Base-by-base conservation (phyloP, 1,140 invertebrate genomes). In the Drosophila guanche region DNA sequence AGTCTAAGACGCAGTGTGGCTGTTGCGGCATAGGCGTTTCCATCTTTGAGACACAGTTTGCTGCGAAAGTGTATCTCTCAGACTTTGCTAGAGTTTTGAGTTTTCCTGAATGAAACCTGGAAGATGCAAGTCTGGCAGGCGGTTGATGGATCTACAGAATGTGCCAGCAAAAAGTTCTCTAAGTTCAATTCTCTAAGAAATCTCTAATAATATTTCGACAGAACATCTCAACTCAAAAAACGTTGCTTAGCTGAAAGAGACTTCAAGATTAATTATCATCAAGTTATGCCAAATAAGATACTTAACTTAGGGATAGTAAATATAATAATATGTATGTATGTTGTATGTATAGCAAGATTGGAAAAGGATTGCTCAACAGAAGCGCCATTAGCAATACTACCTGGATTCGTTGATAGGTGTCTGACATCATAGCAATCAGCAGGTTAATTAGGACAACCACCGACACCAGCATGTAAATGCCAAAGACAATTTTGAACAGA, bases 361-460 rank as follows among this genome's bases (percentile, higher is more conserved):
- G 51, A 41, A 37, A 37, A 37, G 42, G 54, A 55, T 66, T 29
- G 42, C 43, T 41, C 37, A 43, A 61, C 57, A 33, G 23, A 86
- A 86, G 83, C 81, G 77, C 73, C 51, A 61, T 85, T 81, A 81
- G 81, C 78, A 85, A 91, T 91, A 91, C 90, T 94, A 95, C 97
- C 94, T 99, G 96, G 91, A 99, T 99, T 84, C 98, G 94, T 92
- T 99, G 98, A 93, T 99, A 99, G 27, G 99, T 99, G 93, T 99
- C 98, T 90, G 97, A 98, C 98, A 99, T 99, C 99, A 99, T 99
- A 93, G 99, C 99, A 94, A 99, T 99, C 81, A 99, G 95, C 60
- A 99, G 94, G 93, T 99, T 99, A 93, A 99, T 99, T 62, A 99
- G 94, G 56, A 99, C 99, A 89, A 99, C 97, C 68, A 99, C 96